phyloP scores from a whole-genome alignment of 2,888 invertebrate genomes.

The Spodoptera exigua region DNA sequence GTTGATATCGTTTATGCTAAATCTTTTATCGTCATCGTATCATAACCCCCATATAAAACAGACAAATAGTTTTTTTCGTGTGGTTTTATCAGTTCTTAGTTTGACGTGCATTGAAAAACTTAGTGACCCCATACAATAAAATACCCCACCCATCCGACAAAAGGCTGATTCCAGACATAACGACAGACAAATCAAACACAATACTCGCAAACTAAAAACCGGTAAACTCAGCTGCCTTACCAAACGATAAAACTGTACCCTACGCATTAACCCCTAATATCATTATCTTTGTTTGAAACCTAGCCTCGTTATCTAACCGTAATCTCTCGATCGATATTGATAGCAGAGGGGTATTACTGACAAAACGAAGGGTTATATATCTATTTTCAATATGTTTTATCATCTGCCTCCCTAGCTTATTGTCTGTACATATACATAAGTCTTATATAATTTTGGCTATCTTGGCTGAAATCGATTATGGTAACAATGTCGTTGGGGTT shows the following conservation, averaged over 20 bases:
- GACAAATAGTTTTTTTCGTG: too few species aligned
- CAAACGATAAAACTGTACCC: constrained; percentile 21
- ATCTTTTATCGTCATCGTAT: too few species aligned
- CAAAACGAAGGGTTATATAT: constrained; percentile 52
- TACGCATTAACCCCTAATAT: constrained; percentile 28
- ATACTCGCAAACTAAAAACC: too few species aligned
- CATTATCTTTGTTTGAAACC: constrained; percentile 28
- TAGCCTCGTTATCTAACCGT: constrained; percentile 49
- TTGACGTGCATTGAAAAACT: too few species aligned
- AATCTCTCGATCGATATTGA: constrained; percentile 60
- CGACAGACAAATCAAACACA: too few species aligned
- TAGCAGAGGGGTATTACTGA: constrained; percentile 49
- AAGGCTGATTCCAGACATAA: too few species aligned
- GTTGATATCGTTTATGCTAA: too few species aligned
- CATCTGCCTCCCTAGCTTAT: constrained; percentile 48
- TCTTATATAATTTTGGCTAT: constrained; percentile 30
- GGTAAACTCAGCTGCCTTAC: constrained; percentile 27
- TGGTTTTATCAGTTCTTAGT: too few species aligned
- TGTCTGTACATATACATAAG: constrained; percentile 29
- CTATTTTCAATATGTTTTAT: constrained; percentile 61
- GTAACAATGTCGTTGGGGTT: background rate
- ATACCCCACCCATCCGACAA: too few species aligned
- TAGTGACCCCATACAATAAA: too few species aligned
- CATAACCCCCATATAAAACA: too few species aligned
- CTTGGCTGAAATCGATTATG: constrained; percentile 5